Base-by-base conservation (phyloP, 2,113 vertebrate species). In the Takifugu bimaculatus region DNA sequence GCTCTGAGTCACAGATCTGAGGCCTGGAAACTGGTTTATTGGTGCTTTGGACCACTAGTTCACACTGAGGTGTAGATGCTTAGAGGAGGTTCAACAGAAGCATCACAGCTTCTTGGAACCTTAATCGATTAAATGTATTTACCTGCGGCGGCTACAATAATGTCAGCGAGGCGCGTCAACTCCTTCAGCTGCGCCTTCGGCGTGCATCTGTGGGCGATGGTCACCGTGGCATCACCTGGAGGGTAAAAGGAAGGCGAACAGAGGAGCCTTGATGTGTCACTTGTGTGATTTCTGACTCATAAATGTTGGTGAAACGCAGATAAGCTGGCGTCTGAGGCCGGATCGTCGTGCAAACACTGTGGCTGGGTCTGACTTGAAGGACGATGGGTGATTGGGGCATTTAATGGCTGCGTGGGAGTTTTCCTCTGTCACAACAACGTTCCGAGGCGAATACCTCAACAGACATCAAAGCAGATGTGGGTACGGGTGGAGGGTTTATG, bases 181-280 rank as follows among this genome's bases (percentile, higher is more conserved):
- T 89, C 89, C 84, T 93, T 94, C 75, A 96, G 81, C 57, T 87
- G 93, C 26, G 93, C 92, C 82, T 85, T 91, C 13, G 94, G 94
- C 1, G 94, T 96, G 25, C 93, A 91, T 60, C 94, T 92, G 80
- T 96, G 94, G 57, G 93, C 75, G 51, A 95, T 94, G 50, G 93
- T 95, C 78, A 98, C 95, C 0, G 94, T 96, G 70, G 95, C 94
- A 67, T 98, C 96, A 79, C 96, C 95, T 96, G 85, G 57, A 81
- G 35, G 11, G 42, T 50, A 48, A 42, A 15, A 56, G 3, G 44
- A 44, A 27, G 35, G 1, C n/a, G n/a, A 2, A 45, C 1, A 28
- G 4, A 5, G 20, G 7, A 45, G 29, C 4, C 28, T 20, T 27
- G 4, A 48, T 15, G 13, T 14, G 45, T 1, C 45, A 6, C n/a